Conservation (phyloP, 2,113 vertebrate species). For the Tachycineta bicolor region DNA sequence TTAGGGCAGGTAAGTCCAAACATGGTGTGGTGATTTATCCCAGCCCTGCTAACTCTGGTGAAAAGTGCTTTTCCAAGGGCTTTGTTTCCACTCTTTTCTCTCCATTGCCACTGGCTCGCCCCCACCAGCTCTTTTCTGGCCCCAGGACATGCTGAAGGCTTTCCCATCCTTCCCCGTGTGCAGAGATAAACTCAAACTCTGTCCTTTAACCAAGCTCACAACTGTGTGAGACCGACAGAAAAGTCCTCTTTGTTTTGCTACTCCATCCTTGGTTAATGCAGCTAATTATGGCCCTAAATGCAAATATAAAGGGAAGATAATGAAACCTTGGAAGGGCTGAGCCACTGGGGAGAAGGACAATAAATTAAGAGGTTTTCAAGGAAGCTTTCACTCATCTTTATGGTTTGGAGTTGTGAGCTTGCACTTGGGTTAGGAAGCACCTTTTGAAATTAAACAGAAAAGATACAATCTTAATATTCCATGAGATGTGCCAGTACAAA, state of each 20-base stretch:
- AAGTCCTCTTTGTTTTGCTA: not conserved
- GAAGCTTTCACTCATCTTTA: not conserved
- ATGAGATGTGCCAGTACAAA: slow-evolving; percentile 49
- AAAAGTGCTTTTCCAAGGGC: not conserved
- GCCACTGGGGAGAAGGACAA: not conserved
- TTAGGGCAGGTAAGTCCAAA: not conserved
- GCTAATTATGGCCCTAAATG: not conserved
- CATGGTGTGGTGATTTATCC: not conserved
- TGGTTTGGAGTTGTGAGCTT: not conserved
- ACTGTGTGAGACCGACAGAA: not conserved
- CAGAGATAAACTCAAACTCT: not conserved
- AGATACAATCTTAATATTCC: slow-evolving; percentile 27
- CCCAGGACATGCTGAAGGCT: not conserved
- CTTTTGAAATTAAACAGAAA: slow-evolving; percentile 1
- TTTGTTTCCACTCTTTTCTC: not conserved
- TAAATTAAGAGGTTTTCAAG: not conserved
- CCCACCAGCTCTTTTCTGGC: not conserved
- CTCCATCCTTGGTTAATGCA: not conserved
- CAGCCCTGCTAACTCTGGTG: not conserved
- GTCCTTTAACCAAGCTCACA: not conserved
- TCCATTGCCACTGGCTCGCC: not conserved
- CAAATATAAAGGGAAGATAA: not conserved
- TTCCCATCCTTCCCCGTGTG: not conserved
- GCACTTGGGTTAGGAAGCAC: not conserved
- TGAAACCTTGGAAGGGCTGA: not conserved